Percentiles rank a stretch among this genome's conserved stretches.
Conservation (phyloP, 2,113 vertebrate genomes). For the Agapornis roseicollis region DNA sequence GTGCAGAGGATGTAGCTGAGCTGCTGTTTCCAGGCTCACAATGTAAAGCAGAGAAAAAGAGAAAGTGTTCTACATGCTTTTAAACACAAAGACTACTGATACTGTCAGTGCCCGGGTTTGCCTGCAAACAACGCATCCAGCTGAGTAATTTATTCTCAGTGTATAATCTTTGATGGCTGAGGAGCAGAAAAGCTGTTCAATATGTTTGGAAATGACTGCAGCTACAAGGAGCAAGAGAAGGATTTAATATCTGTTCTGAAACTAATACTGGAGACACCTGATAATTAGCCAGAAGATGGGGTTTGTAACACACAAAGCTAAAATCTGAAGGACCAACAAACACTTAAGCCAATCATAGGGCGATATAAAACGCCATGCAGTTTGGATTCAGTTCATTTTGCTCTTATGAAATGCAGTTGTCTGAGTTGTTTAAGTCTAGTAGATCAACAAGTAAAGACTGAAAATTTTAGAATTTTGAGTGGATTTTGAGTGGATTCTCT, state of each 20-base stretch:
- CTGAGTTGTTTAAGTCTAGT: background rate
- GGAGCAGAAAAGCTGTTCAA: slow-evolving; percentile 43
- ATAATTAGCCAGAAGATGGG: slow-evolving; percentile 55
- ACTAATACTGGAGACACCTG: background rate
- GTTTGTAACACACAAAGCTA: slow-evolving; percentile 46
- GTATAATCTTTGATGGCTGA: slow-evolving; percentile 49
- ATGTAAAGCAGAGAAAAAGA: background rate
- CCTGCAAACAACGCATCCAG: slow-evolving; percentile 50
- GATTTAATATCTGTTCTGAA: slow-evolving; percentile 54
- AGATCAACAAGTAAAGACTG: background rate
- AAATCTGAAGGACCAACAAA: slow-evolving; percentile 9
- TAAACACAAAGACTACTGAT: slow-evolving; percentile 50
- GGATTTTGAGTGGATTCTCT: background rate
- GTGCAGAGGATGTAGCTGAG: background rate
- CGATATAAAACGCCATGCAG: background rate
- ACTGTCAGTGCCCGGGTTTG: slow-evolving; percentile 43
- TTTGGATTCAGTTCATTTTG: slow-evolving; percentile 28
- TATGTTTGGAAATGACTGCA: slow-evolving; percentile 14
- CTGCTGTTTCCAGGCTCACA: background rate
- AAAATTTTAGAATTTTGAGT: slow-evolving; percentile 5
- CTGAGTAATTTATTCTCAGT: slow-evolving; percentile 66
- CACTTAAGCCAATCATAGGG: background rate
- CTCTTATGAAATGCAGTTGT: background rate
- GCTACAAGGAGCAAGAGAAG: background rate
- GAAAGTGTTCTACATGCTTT: slow-evolving; percentile 56